A percentile compares a stretch with the other conserved stretches of the same genome.
Evolutionary conservation across 2,113 vertebrate species (phyloP).

Genomic region (Elephantulus edwardii): DNA sequence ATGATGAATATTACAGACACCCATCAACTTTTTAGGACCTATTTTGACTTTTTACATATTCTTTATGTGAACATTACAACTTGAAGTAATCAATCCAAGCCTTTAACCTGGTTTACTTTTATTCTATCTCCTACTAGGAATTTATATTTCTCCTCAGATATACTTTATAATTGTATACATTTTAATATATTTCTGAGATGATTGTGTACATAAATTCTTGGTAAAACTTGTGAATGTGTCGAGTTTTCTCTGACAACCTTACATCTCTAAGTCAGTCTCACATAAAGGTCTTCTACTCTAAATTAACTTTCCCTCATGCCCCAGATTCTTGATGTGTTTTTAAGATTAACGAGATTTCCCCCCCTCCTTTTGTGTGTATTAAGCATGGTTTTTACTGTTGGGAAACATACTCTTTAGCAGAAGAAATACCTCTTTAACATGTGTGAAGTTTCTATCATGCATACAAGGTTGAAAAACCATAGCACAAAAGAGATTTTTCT

Average conservation of each 20-base stretch:
- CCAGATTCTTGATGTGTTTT: background rate
- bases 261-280: background rate
- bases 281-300: slow-evolving; percentile 19
- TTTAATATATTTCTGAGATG: too few species aligned
- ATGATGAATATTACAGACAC: slow-evolving; percentile 47
- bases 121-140: too few species aligned
- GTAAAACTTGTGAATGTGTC: background rate
- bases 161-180: too few species aligned
- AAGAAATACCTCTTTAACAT: slow-evolving; percentile 34
- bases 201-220: background rate
- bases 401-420: background rate
- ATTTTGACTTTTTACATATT: slow-evolving; percentile 51
- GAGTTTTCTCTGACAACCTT: slow-evolving; percentile 26
- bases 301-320: too few species aligned
- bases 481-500: background rate
- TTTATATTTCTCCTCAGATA: too few species aligned
- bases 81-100: background rate
- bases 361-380: background rate
- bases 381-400: background rate
- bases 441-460: slow-evolving; percentile 39
- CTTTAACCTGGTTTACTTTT: background rate
- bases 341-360: slow-evolving; percentile 6
- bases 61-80: slow-evolving; percentile 28
- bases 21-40: slow-evolving; percentile 61
- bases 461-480: slow-evolving; percentile 45